These are phyloP conservation scores for Hanleya hanleyi DNA, from an alignment of 2,888 invertebrate species.

Conservation along the genomic window DNA sequence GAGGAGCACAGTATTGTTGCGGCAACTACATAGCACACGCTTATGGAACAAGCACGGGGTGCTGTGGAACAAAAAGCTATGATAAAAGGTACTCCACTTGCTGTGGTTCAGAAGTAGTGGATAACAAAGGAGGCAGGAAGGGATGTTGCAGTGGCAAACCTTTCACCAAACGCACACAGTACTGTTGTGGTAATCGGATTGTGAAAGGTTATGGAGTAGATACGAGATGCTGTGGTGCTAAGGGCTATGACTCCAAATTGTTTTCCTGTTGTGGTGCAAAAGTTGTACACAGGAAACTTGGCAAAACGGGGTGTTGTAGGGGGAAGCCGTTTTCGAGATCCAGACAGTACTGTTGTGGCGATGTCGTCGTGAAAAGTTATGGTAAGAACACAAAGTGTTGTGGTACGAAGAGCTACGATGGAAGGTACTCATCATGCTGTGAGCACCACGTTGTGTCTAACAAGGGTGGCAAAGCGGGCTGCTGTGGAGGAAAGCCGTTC, in stretches of 20 bases:
- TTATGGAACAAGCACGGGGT: not conserved
- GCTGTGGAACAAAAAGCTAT: not conserved
- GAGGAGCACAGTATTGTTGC: not conserved
- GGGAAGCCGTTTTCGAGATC: not conserved
- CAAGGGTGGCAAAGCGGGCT: not conserved
- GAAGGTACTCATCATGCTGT: not conserved
- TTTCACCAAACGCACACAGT: not conserved
- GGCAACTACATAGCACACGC: not conserved
- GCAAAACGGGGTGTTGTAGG: not conserved
- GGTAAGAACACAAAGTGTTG: not conserved
- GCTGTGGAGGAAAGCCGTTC: not conserved
- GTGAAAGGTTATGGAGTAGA: not conserved
- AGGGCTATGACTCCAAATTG: not conserved
- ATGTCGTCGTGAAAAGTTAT: not conserved
- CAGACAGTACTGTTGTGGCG: not conserved
- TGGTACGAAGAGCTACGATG: not conserved
- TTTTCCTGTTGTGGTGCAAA: not conserved
- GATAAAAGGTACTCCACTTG: not conserved
- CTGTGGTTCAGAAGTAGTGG: not conserved
- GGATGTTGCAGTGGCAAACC: constrained; percentile 2
- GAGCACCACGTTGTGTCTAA: not conserved
- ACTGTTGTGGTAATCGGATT: not conserved
- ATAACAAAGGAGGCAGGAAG: not conserved
- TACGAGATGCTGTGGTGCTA: not conserved
- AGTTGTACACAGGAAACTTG: not conserved